Percentiles rank a stretch among this genome's conserved stretches.
Conservation (phyloP, 37 sponge, comb jelly and placozoan genomes). For the Trichoplax adhaerens region DNA sequence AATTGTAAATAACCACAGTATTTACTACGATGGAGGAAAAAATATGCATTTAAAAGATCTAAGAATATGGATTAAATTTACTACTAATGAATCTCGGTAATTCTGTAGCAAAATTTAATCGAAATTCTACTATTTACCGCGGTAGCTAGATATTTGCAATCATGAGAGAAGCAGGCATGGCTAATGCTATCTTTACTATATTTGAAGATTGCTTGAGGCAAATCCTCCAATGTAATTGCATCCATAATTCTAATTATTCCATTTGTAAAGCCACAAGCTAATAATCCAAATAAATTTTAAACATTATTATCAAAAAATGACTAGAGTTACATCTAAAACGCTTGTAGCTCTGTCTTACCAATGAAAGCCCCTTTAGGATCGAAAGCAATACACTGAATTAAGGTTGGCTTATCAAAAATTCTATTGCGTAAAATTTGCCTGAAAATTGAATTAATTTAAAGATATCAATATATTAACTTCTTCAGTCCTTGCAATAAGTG, state of each 20-base stretch:
- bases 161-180: constrained; percentile 82
- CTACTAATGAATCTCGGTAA: not conserved
- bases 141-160: constrained; percentile 69
- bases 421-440: not conserved
- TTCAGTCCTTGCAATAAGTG: too few species aligned
- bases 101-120: not conserved
- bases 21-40: too few species aligned
- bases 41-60: too few species aligned
- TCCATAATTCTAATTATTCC: constrained; percentile 62
- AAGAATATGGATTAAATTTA: too few species aligned
- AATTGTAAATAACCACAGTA: too few species aligned
- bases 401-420: constrained; percentile 29
- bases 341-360: constrained; percentile 19
- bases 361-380: constrained; percentile 48
- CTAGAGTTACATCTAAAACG: not conserved
- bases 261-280: constrained; percentile 73
- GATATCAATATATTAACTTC: too few species aligned
- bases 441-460: too few species aligned
- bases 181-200: constrained; percentile 68
- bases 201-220: constrained; percentile 30
- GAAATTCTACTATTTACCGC: constrained; percentile 39
- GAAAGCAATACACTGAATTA: constrained; percentile 48
- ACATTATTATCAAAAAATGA: not conserved
- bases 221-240: constrained; percentile 47
- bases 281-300: not conserved